These are phyloP conservation scores for Portevinia maculata DNA, from an alignment of 2,888 invertebrate species.

Conservation along the genomic window DNA sequence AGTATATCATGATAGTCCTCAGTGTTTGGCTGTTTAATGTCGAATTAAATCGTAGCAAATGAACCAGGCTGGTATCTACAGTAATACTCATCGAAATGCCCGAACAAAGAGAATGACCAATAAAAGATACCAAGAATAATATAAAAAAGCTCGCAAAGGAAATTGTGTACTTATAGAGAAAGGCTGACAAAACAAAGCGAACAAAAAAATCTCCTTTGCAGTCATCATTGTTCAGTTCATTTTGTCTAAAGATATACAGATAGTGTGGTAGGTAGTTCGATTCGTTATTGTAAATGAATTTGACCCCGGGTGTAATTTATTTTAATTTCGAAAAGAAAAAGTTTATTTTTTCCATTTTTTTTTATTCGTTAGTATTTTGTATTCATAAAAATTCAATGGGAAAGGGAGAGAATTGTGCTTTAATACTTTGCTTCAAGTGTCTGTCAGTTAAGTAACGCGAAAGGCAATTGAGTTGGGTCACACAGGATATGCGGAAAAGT, in stretches of 20 bases:
- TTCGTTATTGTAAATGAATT: constrained; percentile 71
- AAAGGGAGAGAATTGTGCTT: constrained; percentile 1
- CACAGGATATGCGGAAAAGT: constrained; percentile 7
- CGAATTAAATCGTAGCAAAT: constrained; percentile 28
- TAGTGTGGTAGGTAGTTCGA: constrained; percentile 33
- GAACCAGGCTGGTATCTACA: constrained; percentile 35
- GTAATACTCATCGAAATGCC: constrained; percentile 22
- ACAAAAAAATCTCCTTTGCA: constrained; percentile 30
- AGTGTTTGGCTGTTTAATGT: constrained; percentile 45
- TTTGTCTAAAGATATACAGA: constrained; percentile 33
- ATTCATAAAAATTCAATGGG: constrained; percentile 17
- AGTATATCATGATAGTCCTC: constrained; percentile 10
- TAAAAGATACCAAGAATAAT: constrained; percentile 44
- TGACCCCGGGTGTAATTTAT: constrained; percentile 73
- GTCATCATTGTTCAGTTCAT: constrained; percentile 42
- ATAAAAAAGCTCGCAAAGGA: constrained; percentile 27
- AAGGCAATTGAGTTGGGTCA: background rate
- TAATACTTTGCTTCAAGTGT: constrained; percentile 10
- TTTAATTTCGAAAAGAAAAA: constrained; percentile 44
- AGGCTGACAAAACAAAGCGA: constrained; percentile 34
- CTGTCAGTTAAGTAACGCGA: background rate
- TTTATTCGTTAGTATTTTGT: constrained; percentile 1
- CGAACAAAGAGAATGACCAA: constrained; percentile 56
- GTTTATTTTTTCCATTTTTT: constrained; percentile 19
- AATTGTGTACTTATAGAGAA: constrained; percentile 40